These are phyloP conservation scores for Sycobia sp. DNA, from an alignment of 1,140 invertebrate genomes.

Conservation along the genomic window DNA sequence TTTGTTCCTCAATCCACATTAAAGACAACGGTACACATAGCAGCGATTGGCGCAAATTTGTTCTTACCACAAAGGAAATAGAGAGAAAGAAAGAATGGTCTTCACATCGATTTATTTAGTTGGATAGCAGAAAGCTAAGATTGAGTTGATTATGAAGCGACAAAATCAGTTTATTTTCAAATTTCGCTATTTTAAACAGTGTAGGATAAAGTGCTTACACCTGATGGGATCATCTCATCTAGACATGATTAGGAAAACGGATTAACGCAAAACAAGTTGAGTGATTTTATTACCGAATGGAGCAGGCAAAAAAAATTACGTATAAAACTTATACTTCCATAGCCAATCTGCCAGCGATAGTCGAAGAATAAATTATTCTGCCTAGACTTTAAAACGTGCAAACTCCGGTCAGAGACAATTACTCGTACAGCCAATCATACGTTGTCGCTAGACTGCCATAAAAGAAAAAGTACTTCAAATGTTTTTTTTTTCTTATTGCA, in stretches of 20 bases:
- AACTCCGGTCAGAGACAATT: constrained; percentile 26
- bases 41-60: background rate
- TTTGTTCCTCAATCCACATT: background rate
- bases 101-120: constrained; percentile 26
- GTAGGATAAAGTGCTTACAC: background rate
- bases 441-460: constrained; percentile 13
- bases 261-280: constrained; percentile 13
- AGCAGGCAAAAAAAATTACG: constrained; percentile 9
- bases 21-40: constrained; percentile 9
- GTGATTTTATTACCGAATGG: constrained; percentile 17
- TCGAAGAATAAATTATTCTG: constrained; percentile 30
- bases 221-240: background rate
- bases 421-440: constrained; percentile 28
- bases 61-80: constrained; percentile 14
- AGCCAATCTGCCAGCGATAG: constrained; percentile 4
- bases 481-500: constrained; percentile 20
- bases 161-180: constrained; percentile 22
- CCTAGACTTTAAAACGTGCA: constrained; percentile 27
- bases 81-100: constrained; percentile 8
- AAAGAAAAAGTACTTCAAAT: constrained; percentile 30
- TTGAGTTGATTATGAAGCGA: constrained; percentile 25
- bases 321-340: constrained; percentile 24
- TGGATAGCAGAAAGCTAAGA: constrained; percentile 5
- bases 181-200: constrained; percentile 19
- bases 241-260: constrained; percentile 26